These are phyloP conservation scores for Coptotermes formosanus DNA, from an alignment of 1,140 invertebrate genomes.

Conservation along the genomic window DNA sequence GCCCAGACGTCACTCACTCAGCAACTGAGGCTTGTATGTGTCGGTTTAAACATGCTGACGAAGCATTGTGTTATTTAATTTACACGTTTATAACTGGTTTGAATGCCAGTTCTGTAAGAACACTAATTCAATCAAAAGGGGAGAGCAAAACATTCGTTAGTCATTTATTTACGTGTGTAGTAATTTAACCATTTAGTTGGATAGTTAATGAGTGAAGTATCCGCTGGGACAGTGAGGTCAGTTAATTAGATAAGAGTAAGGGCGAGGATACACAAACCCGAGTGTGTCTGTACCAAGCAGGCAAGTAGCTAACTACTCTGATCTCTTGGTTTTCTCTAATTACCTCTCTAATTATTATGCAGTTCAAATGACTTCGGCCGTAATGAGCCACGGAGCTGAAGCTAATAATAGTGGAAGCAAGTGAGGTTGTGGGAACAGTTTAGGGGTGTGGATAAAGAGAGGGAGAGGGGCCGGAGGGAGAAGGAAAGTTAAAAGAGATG, in stretches of 20 bases:
- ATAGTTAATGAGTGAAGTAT: neutral
- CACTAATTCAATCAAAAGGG: neutral
- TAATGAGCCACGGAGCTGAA: constrained; percentile 26
- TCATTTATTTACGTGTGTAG: neutral
- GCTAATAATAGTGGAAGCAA: constrained; percentile 25
- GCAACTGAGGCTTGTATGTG: too few relatives aligned
- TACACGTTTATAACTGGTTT: neutral
- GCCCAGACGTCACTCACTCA: too few relatives aligned
- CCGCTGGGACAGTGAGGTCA: neutral
- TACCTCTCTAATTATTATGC: constrained; percentile 30
- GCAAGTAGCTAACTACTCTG: neutral
- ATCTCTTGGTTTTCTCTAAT: constrained; percentile 32
- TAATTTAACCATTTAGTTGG: neutral
- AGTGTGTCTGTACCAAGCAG: neutral
- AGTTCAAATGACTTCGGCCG: constrained; percentile 29
- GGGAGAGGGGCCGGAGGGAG: neutral
- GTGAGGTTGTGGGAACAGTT: constrained; percentile 19
- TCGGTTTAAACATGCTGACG: too few relatives aligned
- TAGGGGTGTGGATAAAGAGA: neutral
- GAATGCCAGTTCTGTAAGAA: too few relatives aligned
- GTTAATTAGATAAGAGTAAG: neutral
- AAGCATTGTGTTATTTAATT: neutral
- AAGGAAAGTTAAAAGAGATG: neutral
- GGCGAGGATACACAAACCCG: neutral
- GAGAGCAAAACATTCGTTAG: neutral